phyloP scores from a whole-genome alignment of 2,888 invertebrate genomes.

The Fissipunctia ypsillon region DNA sequence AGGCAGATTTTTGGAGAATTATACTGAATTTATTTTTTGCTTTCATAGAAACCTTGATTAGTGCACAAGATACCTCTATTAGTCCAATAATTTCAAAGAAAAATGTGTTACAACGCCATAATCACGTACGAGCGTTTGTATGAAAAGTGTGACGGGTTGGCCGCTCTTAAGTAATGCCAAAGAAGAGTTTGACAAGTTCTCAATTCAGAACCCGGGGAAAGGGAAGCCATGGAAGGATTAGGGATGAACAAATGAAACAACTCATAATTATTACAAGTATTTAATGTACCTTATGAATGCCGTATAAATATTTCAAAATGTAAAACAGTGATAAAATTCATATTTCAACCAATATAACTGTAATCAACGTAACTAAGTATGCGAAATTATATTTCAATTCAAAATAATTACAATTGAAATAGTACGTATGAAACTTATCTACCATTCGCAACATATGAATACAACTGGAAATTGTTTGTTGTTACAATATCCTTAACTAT shows the following conservation, averaged over 20 bases:
- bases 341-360: conserved; percentile 88
- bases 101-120: too few relatives aligned
- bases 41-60: too few relatives aligned
- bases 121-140: too few relatives aligned
- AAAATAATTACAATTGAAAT: conserved; percentile 76
- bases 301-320: conserved; percentile 91
- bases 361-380: conserved; percentile 84
- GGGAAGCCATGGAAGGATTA: background rate
- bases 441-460: conserved; percentile 72
- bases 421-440: conserved; percentile 60
- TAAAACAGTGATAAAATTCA: conserved; percentile 91
- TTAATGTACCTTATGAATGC: conserved; percentile 90
- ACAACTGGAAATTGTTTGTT: conserved; percentile 73
- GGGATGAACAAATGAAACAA: conserved; percentile 80
- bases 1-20: too few relatives aligned
- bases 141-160: too few relatives aligned
- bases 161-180: too few relatives aligned
- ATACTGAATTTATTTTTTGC: too few relatives aligned
- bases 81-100: too few relatives aligned
- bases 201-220: background rate
- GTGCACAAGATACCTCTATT: too few relatives aligned
- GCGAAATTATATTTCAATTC: conserved; percentile 84
- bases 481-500: conserved; percentile 73
- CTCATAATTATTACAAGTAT: conserved; percentile 87
- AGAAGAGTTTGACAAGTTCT: background rate